Conservation (phyloP, 2,113 vertebrate species). For the Cololabis saira region DNA sequence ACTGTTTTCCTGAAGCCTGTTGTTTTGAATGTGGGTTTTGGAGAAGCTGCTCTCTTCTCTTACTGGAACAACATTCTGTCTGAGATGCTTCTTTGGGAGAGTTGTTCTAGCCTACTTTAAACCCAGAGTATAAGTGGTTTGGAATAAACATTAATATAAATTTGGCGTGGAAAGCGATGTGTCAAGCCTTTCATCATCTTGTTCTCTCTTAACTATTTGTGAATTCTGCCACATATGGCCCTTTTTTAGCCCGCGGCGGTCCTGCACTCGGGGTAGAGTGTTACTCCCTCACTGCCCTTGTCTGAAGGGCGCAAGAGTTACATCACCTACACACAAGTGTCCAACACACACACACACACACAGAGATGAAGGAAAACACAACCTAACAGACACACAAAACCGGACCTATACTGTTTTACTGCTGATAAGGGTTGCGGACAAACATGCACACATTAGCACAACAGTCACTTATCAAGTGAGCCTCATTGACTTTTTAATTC, state of each 20-base stretch:
- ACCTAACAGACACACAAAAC: conserved; percentile 5
- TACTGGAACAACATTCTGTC: too few relatives aligned
- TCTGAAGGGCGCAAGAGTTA: conserved; percentile 59
- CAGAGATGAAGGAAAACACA: conserved; percentile 19
- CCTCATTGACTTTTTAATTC: conserved; percentile 65
- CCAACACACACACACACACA: conserved; percentile 20
- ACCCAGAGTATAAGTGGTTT: conserved; percentile 11
- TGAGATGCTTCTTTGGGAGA: too few relatives aligned
- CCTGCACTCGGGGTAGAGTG: conserved; percentile 29
- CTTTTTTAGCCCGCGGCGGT: conserved; percentile 1
- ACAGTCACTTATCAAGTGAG: conserved; percentile 48
- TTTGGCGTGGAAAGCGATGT: conserved; percentile 12
- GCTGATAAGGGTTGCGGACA: conserved; percentile 56
- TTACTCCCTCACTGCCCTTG: conserved; percentile 61
- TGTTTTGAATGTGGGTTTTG: too few relatives aligned
- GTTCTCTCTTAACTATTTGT: not conserved
- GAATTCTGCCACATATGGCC: conserved; percentile 1
- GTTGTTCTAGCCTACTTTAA: too few relatives aligned
- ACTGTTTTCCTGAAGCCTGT: too few relatives aligned
- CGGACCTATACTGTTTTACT: conserved; percentile 52
- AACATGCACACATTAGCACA: conserved; percentile 18
- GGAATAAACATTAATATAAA: not conserved
- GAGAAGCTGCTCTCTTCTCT: too few relatives aligned
- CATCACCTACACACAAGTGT: conserved; percentile 24
- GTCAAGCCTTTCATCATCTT: not conserved